Evolutionary conservation across 92 coral and sea anemone genomes (phyloP), one percentile per base, ranked within the genome.

Genomic region (Blastomussa wellsi): DNA sequence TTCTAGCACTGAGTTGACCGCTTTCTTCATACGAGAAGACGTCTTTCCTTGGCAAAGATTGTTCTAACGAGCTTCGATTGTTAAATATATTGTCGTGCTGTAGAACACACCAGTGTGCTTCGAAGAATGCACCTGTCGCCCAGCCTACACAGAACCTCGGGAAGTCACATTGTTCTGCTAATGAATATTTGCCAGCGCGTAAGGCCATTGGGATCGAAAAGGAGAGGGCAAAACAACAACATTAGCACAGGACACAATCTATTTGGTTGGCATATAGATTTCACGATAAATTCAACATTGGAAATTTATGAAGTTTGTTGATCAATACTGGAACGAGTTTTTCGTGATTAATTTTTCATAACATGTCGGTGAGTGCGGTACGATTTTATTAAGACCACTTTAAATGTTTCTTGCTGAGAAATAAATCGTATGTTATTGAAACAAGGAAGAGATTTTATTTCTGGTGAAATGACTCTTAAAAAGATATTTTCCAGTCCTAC

Each of bases 1-100:
- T 74, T 93, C 91, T 81, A 89, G 87, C 71, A 94, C 92, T 10
- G 93, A 86, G 31, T 81, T 77, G 44, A 94, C 97, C 36, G 95
- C 97, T 77, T 94, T 94, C 95, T 86, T 92, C 92, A 90, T 91
- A 72, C 69, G 80, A 74, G 49, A 62, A 12, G 39, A 26, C 48
- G 32, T 72, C 42, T 24, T n/a, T 69, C 76, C 49, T 82, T 29
- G 17, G 42, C 87, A 48, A 33, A 74, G 73, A 41, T 74, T 75
- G 41, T 41, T 62, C 81, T 59, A 19, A 24, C 74, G 79, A 59
- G 74, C n/a, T 44, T 39, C 72, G 81, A 74, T 83, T 83, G 87
- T 85, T 39, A 74, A 62, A 53, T 77, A 80, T 86, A 67, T 81
- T 74, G 90, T 86, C 71, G 73, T 75, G 90, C 70, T 66, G 53